A percentile compares a stretch with the other conserved stretches of the same genome.
These are phyloP conservation scores for Alloplasta piceator DNA, from an alignment of 2,888 invertebrate genomes.

Conservation along the genomic window DNA sequence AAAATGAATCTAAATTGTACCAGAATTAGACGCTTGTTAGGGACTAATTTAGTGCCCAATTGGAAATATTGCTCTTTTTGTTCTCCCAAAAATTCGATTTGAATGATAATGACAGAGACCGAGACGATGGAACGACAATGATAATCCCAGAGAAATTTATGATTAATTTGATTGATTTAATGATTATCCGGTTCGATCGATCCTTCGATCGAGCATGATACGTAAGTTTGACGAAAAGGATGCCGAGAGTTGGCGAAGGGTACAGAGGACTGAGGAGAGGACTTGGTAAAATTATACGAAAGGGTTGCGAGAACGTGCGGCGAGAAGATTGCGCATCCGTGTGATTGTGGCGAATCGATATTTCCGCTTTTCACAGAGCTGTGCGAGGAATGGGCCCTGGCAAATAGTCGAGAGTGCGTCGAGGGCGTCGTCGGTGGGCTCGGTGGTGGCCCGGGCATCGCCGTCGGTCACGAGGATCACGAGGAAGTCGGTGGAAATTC, in stretches of 20 bases:
- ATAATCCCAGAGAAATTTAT: too few species aligned
- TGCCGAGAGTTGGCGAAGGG: neutral
- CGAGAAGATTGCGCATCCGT: conserved; percentile 12
- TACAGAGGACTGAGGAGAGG: neutral
- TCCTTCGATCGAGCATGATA: too few species aligned
- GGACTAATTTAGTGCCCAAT: too few species aligned
- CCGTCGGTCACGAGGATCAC: conserved; percentile 77
- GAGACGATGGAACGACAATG: too few species aligned
- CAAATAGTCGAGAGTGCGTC: conserved; percentile 86
- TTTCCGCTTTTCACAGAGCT: conserved; percentile 85
- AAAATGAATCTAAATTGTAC: too few species aligned
- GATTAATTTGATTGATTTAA: neutral
- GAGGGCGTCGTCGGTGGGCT: conserved; percentile 83
- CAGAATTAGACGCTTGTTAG: too few species aligned
- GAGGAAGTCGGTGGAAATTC: conserved; percentile 71
- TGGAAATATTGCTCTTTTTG: too few species aligned
- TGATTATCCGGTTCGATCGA: neutral
- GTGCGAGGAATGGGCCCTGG: conserved; percentile 88
- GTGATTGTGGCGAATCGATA: conserved; percentile 48
- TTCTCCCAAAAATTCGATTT: too few species aligned
- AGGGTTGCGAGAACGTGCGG: conserved; percentile 25
- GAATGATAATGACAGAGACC: too few species aligned
- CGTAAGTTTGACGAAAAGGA: neutral
- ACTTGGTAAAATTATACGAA: conserved; percentile 12
- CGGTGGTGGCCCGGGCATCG: conserved; percentile 72